These are phyloP conservation scores for Notodonta ziczac DNA, from an alignment of 2,888 invertebrate species.

Conservation along the genomic window DNA sequence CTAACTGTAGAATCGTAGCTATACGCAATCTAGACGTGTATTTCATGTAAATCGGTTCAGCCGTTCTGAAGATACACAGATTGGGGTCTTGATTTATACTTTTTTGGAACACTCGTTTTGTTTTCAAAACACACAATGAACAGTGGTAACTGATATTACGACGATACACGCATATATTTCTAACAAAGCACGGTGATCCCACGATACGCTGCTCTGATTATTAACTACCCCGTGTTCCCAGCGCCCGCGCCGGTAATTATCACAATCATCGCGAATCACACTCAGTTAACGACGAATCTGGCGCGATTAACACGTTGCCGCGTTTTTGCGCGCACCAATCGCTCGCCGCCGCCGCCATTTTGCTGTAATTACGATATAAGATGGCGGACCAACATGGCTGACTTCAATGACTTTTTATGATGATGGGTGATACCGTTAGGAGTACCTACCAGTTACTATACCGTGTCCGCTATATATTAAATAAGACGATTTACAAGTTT, in stretches of 20 bases:
- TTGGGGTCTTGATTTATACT: too few species aligned
- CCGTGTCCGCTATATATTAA: too few species aligned
- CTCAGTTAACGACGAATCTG: slow-evolving; percentile 74
- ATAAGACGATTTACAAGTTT: too few species aligned
- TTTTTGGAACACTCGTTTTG: neutral
- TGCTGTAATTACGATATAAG: slow-evolving; percentile 68
- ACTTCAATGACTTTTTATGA: slow-evolving; percentile 56
- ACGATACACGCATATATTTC: neutral
- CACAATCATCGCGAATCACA: slow-evolving; percentile 71
- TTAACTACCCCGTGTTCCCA: slow-evolving; percentile 40
- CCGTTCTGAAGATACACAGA: too few species aligned
- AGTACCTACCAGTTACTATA: too few species aligned
- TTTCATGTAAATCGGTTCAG: too few species aligned
- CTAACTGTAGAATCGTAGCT: too few species aligned
- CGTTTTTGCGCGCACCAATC: slow-evolving; percentile 71
- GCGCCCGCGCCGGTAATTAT: slow-evolving; percentile 34
- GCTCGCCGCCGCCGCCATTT: slow-evolving; percentile 63
- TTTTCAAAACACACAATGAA: neutral
- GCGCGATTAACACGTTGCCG: slow-evolving; percentile 69
- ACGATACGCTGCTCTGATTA: slow-evolving; percentile 28
- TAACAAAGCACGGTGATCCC: slow-evolving; percentile 31
- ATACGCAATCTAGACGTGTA: too few species aligned
- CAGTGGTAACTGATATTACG: neutral
- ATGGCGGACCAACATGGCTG: slow-evolving; percentile 70
- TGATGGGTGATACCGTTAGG: slow-evolving; percentile 21